Evolutionary conservation across 2,113 vertebrate species (phyloP), one percentile per base, ranked within the genome.

Genomic region (Salminus brasiliensis): DNA sequence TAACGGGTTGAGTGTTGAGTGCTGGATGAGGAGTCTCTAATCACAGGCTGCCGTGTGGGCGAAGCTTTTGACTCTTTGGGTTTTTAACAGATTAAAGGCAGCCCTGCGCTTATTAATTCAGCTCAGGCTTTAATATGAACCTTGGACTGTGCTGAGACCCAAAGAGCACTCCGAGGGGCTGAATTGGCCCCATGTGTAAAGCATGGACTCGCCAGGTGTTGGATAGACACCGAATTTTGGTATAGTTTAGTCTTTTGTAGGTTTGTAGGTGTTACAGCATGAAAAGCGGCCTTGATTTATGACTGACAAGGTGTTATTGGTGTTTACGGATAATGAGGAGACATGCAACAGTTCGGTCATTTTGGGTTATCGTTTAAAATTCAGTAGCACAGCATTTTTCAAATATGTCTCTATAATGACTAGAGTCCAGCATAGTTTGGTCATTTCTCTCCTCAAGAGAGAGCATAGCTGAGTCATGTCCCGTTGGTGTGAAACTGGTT

Each of bases 1-100:
- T 86, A 83, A 90, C 85, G 75, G 78, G 82, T 80, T 74, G 79
- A 84, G 84, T 83, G 88, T 90, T 90, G 86, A 90, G 85, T 81
- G 79, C 57, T 72, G 73, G 76, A 67, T 80, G 59, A 68, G 59
- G 68, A 74, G 76, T 49, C 55, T 69, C 79, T 82, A 80, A 84
- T 84, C 79, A 79, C 82, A 66, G 70, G 73, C 65, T 77, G 82
- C 67, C 21, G 74, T 68, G 68, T 73, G 55, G 65, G 65, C 62
- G 25, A 81, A 39, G 78, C 78, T 74, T 83, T 55, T 71, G 69
- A 76, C 73, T 76, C 49, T 55, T 68, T 68, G 30, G 55, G 47
- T 41, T 47, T 77, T 80, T 55, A 73, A 70, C 29, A 77, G 81
- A 85, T 76, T 77, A 55, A 79, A 67, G 47, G 68, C 55, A 41